phyloP scores from a whole-genome alignment of 2,888 invertebrate genomes.

The Himalopsyche kuldschensis region DNA sequence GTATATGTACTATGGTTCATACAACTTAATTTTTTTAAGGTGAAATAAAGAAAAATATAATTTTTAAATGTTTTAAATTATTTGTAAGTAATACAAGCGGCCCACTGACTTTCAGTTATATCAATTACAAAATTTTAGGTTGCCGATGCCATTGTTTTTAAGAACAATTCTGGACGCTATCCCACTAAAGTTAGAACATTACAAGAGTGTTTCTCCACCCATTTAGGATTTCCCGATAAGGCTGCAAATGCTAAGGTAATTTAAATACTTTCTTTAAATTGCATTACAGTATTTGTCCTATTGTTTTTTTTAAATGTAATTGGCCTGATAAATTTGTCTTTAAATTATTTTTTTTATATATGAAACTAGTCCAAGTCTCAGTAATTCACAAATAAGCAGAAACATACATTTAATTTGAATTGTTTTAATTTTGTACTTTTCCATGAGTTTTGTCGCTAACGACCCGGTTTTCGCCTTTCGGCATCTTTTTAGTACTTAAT shows the following conservation, averaged over 20 bases:
- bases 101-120: not conserved
- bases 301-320: not conserved
- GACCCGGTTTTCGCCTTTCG: too few species aligned
- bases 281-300: not conserved
- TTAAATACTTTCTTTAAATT: not conserved
- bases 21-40: not conserved
- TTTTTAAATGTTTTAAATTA: not conserved
- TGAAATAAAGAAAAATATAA: not conserved
- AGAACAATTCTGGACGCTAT: slow-evolving; percentile 50
- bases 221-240: slow-evolving; percentile 52
- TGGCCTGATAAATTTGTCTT: not conserved
- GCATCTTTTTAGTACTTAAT: too few species aligned
- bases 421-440: too few species aligned
- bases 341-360: too few species aligned
- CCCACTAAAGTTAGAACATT: slow-evolving; percentile 51
- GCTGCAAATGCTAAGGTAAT: slow-evolving; percentile 51
- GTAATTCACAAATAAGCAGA: too few species aligned
- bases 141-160: slow-evolving; percentile 53
- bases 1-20: too few species aligned
- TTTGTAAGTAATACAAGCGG: not conserved
- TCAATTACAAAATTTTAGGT: slow-evolving; percentile 48
- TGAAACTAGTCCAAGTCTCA: too few species aligned
- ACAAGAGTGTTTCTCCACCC: slow-evolving; percentile 51
- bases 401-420: too few species aligned
- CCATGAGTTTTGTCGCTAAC: too few species aligned